A percentile compares a stretch with the other conserved stretches of the same genome.
Conservation (phyloP, 2,113 vertebrate genomes). For the Tylochromis polylepis region DNA sequence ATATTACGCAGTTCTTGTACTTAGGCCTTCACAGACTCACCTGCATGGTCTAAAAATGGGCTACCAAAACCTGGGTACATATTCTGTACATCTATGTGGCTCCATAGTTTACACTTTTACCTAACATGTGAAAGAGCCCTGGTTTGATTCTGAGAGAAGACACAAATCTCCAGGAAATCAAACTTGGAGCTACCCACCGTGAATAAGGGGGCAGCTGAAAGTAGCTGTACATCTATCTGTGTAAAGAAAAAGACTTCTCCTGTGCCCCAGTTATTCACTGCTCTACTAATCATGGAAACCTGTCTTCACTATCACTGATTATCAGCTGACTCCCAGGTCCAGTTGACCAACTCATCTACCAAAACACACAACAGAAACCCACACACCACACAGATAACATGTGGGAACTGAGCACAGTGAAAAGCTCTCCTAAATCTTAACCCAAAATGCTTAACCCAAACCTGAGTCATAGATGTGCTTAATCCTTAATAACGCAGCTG, state of each 20-base stretch:
- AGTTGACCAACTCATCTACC: accelerated
- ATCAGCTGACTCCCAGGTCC: background rate
- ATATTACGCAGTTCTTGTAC: background rate
- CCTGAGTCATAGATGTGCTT: background rate
- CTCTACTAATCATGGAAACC: background rate
- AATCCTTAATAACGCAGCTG: background rate
- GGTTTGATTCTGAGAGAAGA: background rate
- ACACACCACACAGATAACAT: background rate
- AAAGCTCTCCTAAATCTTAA: background rate
- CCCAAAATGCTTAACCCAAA: background rate
- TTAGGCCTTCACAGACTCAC: background rate
- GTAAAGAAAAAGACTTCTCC: accelerated
- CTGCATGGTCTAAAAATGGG: background rate
- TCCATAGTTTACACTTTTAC: background rate
- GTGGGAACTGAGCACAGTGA: background rate
- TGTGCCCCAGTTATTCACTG: background rate
- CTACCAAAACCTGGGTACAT: background rate
- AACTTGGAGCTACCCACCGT: background rate
- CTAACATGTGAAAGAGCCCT: background rate
- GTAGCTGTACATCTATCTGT: background rate
- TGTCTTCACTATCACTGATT: background rate
- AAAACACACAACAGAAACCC: background rate
- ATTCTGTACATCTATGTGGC: background rate
- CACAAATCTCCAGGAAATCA: background rate
- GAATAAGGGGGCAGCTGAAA: background rate